phyloP scores from a whole-genome alignment of 2,888 invertebrate genomes.

The Amphimallon solstitiale region DNA sequence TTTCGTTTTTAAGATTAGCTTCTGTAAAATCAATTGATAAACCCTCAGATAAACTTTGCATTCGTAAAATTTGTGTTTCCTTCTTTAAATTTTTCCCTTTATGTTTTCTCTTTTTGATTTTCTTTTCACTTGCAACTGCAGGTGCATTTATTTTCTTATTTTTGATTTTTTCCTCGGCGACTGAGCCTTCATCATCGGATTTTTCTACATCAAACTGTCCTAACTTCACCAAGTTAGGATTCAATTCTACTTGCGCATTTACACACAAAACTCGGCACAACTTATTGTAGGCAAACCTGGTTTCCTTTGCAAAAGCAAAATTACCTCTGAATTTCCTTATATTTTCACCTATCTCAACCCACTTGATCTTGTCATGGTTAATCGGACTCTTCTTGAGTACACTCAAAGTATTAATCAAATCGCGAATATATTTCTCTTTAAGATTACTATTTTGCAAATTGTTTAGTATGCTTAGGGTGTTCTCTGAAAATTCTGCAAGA shows the following conservation, averaged over 20 bases:
- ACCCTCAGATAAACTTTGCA: slow-evolving; percentile 64
- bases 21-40: slow-evolving; percentile 54
- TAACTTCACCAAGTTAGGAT: slow-evolving; percentile 49
- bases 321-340: slow-evolving; percentile 59
- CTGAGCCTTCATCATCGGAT: slow-evolving; percentile 41
- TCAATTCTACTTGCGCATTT: slow-evolving; percentile 56
- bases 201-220: slow-evolving; percentile 46
- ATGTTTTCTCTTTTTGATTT: slow-evolving; percentile 54
- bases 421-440: slow-evolving; percentile 69
- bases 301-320: slow-evolving; percentile 61
- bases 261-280: slow-evolving; percentile 61
- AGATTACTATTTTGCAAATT: slow-evolving; percentile 60
- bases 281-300: slow-evolving; percentile 64
- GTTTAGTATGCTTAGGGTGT: slow-evolving; percentile 61
- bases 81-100: slow-evolving; percentile 64
- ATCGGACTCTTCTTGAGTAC: slow-evolving; percentile 64
- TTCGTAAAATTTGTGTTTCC: slow-evolving; percentile 62
- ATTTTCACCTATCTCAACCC: slow-evolving; percentile 59
- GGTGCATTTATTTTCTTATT: slow-evolving; percentile 48
- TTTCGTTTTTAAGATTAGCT: slow-evolving; percentile 44
- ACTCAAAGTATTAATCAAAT: slow-evolving; percentile 67
- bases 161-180: slow-evolving; percentile 37
- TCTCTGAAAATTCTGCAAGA: slow-evolving; percentile 65
- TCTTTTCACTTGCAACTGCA: slow-evolving; percentile 53
- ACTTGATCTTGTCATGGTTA: slow-evolving; percentile 58